Evolutionary conservation across 53 echinoderm and acorn worm species (phyloP), one percentile per base, ranked within the genome.

Genomic region (Echinarachnius parma): DNA sequence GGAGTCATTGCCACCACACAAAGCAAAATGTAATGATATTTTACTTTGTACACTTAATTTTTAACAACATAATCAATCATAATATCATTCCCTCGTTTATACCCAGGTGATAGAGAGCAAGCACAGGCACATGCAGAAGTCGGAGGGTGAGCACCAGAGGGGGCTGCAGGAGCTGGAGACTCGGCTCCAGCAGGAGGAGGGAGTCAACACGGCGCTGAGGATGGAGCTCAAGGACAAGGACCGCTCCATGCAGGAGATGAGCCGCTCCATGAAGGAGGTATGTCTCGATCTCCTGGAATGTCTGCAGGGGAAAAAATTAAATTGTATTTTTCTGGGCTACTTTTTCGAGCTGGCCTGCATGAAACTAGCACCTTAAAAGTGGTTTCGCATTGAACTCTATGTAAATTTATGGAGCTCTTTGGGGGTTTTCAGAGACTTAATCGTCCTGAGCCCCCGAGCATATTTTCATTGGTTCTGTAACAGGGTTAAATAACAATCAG

Each of bases 31-130:
- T n/a, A n/a, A n/a, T n/a, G n/a, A n/a, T n/a, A n/a, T n/a, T n/a
- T n/a, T n/a, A n/a, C n/a, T n/a, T n/a, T n/a, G n/a, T n/a, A n/a
- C n/a, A n/a, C n/a, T n/a, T n/a, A n/a, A n/a, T n/a, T n/a, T n/a
- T n/a, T n/a, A n/a, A n/a, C n/a, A n/a, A n/a, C n/a, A n/a, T n/a
- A n/a, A n/a, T n/a, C n/a, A n/a, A n/a, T n/a, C n/a, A n/a, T n/a
- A n/a, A n/a, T n/a, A n/a, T n/a, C n/a, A n/a, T n/a, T n/a, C n/a
- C n/a, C n/a, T n/a, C n/a, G n/a, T n/a, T n/a, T n/a, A n/a, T n/a
- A n/a, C n/a, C n/a, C 72, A 96, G 96, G 77, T 98, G 24, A 80
- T 88, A 30, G 98, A 98, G 31, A 98, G 98, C 45, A 98, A 91
- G 37, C 98, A 98, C 66, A 83, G 68, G 29, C 88, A 98, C 25